Evolutionary conservation across 2,888 invertebrate species (phyloP), one percentile per base, ranked within the genome.

Genomic region (Litoditis marina): DNA sequence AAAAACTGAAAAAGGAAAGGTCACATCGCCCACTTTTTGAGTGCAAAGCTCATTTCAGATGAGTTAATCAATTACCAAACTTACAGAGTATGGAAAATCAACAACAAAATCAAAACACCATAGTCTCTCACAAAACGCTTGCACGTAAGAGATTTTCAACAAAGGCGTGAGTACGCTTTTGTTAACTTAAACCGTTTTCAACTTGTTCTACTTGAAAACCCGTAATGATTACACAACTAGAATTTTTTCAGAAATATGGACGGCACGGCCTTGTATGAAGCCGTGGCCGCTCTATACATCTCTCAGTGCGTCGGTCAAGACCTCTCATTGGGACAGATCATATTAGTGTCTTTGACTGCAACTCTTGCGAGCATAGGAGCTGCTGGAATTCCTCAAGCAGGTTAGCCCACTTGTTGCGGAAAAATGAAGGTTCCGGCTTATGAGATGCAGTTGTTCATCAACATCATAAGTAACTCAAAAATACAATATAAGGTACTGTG

Each of bases 361-460:
- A 95, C 94, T 1, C 90, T 93, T 58, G 94, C 95, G 1, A 93
- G 93, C 80, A 93, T 95, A 82, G 95, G 95, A 68, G 94, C 95
- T 30, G 94, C 95, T n/a, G 94, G 94, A 59, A 92, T 95, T 32
- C 80, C 80, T 42, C 76, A 78, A 67, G 80, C 80, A 25, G 80
- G 79, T 69, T 27, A 1, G 30, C 36, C 8, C 19, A 8, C 19
- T 16, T 19, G 8, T 47, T 16, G 47, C 19, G 47, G 19, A 19
- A 8, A 19, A 47, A 16, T 16, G 11, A 19, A 22, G 11, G 11
- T 13, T 13, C 11, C n/a, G 47, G 11, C 25, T 30, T 52, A n/a
- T 52, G 13, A 32, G 13, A n/a, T 13, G 22, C 47, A 49, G 19
- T 49, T 4, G 49, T 7, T n/a, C n/a, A n/a, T n/a, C n/a, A n/a